Percentiles rank a stretch among this genome's conserved stretches.
These are phyloP conservation scores for Fundulus diaphanus DNA, from an alignment of 2,797 vertebrate genomes.

Conservation along the genomic window DNA sequence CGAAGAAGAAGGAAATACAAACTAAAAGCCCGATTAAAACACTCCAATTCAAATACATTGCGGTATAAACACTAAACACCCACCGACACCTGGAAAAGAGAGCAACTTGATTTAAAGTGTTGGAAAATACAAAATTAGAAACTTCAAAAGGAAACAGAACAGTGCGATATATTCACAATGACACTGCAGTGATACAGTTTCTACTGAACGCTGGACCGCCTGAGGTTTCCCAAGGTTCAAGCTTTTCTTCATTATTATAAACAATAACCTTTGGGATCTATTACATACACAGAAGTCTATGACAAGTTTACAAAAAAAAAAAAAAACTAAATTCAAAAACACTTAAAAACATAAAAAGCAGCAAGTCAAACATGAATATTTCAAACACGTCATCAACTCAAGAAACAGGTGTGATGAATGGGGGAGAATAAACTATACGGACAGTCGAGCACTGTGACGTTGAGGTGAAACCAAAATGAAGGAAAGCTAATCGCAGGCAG, in stretches of 20 bases:
- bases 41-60: conserved; percentile 46
- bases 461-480: conserved; percentile 82
- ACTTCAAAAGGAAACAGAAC: conserved; percentile 42
- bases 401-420: conserved; percentile 76
- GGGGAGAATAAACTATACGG: conserved; percentile 79
- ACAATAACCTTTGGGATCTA: conserved; percentile 69
- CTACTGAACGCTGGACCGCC: conserved; percentile 57
- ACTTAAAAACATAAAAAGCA: conserved; percentile 77
- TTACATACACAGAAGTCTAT: conserved; percentile 48
- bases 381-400: conserved; percentile 76
- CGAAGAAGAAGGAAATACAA: conserved; percentile 48
- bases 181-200: conserved; percentile 46
- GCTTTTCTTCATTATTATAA: conserved; percentile 48
- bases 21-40: conserved; percentile 34
- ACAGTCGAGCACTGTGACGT: conserved; percentile 84
- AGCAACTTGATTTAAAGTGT: conserved; percentile 23
- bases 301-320: conserved; percentile 54
- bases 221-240: conserved; percentile 59
- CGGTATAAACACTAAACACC: conserved; percentile 39
- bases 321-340: conserved; percentile 37
- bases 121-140: conserved; percentile 24
- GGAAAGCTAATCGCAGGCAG: conserved; percentile 54
- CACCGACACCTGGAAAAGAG: conserved; percentile 41
- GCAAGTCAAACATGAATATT: conserved; percentile 84
- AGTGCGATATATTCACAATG: conserved; percentile 41